These are phyloP conservation scores for Microtus californicus DNA, from an alignment of 2,797 vertebrate genomes.

Conservation along the genomic window DNA sequence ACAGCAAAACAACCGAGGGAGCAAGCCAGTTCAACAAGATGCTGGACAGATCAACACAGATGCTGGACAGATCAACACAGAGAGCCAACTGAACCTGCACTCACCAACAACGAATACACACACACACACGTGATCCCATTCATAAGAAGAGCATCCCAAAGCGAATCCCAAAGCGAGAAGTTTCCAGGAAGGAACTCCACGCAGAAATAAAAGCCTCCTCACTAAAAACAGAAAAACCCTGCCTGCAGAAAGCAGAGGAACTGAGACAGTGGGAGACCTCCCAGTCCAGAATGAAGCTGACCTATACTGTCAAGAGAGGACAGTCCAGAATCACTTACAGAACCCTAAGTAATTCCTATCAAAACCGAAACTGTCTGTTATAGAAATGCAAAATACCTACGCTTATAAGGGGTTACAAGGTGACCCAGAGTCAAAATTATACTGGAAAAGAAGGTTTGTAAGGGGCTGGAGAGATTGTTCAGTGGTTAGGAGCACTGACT, in stretches of 20 bases:
- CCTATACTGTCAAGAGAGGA: not conserved
- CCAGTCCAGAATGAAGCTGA: not conserved
- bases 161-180: not conserved
- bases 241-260: not conserved
- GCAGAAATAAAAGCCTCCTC: not conserved
- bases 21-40: not conserved
- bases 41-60: not conserved
- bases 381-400: constrained; percentile 1
- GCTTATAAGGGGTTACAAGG: not conserved
- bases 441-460: not conserved
- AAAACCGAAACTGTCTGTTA: constrained; percentile 6
- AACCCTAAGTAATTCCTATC: not conserved
- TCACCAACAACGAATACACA: not conserved
- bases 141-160: not conserved
- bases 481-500: no score
- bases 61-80: not conserved
- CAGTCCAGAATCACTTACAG: not conserved
- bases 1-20: not conserved
- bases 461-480: no score
- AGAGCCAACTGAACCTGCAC: not conserved
- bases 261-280: not conserved
- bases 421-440: not conserved
- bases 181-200: not conserved
- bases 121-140: not conserved
- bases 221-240: not conserved